A percentile compares a stretch with the other conserved stretches of the same genome.
These are phyloP conservation scores for Gallinago undulata DNA, from an alignment of 2,113 vertebrate species.

Conservation along the genomic window DNA sequence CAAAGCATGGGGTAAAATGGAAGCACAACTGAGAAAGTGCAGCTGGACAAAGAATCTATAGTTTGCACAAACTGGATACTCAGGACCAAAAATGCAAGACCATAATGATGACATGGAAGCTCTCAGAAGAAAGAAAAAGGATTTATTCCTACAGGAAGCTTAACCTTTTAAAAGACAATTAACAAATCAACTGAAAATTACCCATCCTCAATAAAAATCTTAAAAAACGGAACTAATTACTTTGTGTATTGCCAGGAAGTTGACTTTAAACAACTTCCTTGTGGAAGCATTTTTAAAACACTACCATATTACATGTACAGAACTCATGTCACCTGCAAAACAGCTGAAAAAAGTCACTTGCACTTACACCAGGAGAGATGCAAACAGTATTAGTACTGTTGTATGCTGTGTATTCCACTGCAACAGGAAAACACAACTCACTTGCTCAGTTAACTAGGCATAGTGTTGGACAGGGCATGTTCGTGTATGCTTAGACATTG, in stretches of 20 bases:
- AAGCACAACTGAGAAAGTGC: not conserved
- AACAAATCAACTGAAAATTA: not conserved
- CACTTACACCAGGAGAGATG: not conserved
- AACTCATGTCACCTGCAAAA: not conserved
- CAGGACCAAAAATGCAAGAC: not conserved
- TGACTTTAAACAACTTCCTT: not conserved
- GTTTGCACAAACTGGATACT: not conserved
- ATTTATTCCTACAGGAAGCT: not conserved
- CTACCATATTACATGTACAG: not conserved
- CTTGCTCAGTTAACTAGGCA: not conserved
- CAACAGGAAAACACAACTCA: not conserved
- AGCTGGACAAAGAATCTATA: not conserved
- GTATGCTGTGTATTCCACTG: not conserved
- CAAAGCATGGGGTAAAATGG: not conserved
- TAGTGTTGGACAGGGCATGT: not conserved
- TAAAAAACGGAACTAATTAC: not conserved
- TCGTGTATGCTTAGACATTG: not conserved
- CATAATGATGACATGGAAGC: not conserved
- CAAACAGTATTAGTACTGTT: not conserved
- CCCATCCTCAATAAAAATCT: not conserved
- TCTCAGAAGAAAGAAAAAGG: not conserved
- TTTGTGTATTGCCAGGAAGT: not conserved
- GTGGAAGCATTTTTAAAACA: not conserved
- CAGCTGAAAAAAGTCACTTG: not conserved
- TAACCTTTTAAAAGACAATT: not conserved